Evolutionary conservation across 1,140 invertebrate species (phyloP).

Genomic region (Elymnias hypermnestra): DNA sequence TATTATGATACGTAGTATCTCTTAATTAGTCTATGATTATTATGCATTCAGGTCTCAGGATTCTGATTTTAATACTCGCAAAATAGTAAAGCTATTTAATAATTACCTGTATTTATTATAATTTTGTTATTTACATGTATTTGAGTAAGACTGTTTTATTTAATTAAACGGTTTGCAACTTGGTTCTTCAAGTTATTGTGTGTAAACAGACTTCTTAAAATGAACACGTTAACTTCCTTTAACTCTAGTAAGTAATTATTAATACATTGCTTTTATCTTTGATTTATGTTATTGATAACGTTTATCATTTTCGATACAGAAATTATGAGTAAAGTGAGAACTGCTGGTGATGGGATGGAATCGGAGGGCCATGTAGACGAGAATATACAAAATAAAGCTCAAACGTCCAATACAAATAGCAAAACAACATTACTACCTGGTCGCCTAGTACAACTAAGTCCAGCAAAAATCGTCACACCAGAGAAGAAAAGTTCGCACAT

Average conservation of each 20-base stretch:
- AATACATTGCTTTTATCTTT: not conserved
- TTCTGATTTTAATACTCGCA: too few species aligned
- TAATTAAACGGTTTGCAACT: too few species aligned
- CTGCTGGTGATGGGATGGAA: constrained; percentile 79
- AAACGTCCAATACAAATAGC: constrained; percentile 20
- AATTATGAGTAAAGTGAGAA: constrained; percentile 64
- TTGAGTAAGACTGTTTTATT: too few species aligned
- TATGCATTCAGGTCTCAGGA: too few species aligned
- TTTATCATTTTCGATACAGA: constrained; percentile 31
- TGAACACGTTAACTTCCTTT: constrained; percentile 39
- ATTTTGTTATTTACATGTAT: too few species aligned
- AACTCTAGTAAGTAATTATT: constrained; percentile 37
- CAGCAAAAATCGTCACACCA: constrained; percentile 41
- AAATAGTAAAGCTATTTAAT: too few species aligned
- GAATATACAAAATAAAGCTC: constrained; percentile 20
- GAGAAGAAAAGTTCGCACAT: constrained; percentile 50
- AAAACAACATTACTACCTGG: constrained; percentile 31
- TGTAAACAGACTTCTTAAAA: too few species aligned
- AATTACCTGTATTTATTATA: too few species aligned
- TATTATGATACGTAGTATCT: too few species aligned
- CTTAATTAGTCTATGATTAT: too few species aligned
- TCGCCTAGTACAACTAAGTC: constrained; percentile 54
- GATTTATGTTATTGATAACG: not conserved
- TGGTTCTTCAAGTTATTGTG: too few species aligned
- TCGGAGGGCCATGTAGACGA: constrained; percentile 42